Evolutionary conservation across 2,113 vertebrate species (phyloP), one percentile per base, ranked within the genome.

Genomic region (Leptobrachium leishanense): DNA sequence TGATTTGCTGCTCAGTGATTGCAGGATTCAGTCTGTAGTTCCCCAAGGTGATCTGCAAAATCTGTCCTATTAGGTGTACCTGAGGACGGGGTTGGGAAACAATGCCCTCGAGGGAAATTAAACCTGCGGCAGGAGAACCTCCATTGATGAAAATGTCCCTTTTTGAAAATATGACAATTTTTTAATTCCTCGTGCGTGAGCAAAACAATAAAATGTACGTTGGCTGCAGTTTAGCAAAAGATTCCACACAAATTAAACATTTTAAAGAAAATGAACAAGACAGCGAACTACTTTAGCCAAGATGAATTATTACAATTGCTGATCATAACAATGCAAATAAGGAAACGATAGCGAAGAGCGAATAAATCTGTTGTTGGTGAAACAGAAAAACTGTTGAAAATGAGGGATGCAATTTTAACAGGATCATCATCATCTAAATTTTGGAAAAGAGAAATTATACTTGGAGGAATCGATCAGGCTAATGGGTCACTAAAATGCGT

Each of bases 401-500:
- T 46, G 63, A 44, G 6, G 66, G 42, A 62, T 42, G 13, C 62
- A 72, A 71, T 72, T 54, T 54, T 66, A 72, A 66, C 70, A 53
- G 62, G 20, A 31, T 5, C 20, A 79, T 54, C 66, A 2, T 50
- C 54, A 13, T 79, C 63, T 65, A 12, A 7, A 79, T 79, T 72
- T 64, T 64, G 5, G 59, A 74, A 12, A 41, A 59, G 15, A 6
- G 2, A 44, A 66, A 55, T 72, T 31, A 59, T 64, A 43, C 43
- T n/a, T 44, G 20, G 10, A 67, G 31, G 66, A 64, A 81, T 74
- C 71, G 62, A 62, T 74, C 71, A 74, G 54, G 46, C 44, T 68
- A 68, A 76, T 68, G 50, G 64, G 63, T 74, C 78, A 68, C 50
- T 46, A 68, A 62, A 77, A 83, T 62, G 73, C 72, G 68, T n/a